phyloP scores from a whole-genome alignment of 1,140 invertebrate species.

The Neodiprion pinetum region DNA sequence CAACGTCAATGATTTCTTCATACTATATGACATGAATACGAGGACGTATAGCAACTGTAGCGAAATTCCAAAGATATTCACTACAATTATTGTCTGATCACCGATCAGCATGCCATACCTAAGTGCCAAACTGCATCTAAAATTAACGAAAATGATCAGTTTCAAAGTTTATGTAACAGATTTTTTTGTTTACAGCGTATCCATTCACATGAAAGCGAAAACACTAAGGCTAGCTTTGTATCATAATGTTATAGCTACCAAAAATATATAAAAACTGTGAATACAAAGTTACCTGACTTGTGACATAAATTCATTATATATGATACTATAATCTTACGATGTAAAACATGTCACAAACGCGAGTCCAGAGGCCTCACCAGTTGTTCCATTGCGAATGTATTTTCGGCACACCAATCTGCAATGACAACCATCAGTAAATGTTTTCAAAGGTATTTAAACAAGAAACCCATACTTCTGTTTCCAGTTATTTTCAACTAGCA shows the following conservation, averaged over 20 bases:
- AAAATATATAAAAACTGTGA: slow-evolving; percentile 12
- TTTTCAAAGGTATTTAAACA: slow-evolving; percentile 31
- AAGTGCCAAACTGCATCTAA: slow-evolving; percentile 72
- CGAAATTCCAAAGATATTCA: slow-evolving; percentile 72
- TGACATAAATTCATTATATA: slow-evolving; percentile 16
- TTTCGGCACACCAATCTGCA: slow-evolving; percentile 73
- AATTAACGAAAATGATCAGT: slow-evolving; percentile 24
- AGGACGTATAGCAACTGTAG: slow-evolving; percentile 71
- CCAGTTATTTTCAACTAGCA: too few species aligned
- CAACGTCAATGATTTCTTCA: slow-evolving; percentile 66
- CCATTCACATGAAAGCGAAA: slow-evolving; percentile 3
- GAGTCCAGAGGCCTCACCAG: slow-evolving; percentile 73
- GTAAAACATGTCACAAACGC: slow-evolving; percentile 79
- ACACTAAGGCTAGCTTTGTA: background rate
- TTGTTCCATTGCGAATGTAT: slow-evolving; percentile 70
- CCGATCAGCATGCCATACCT: slow-evolving; percentile 72
- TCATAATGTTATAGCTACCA: background rate
- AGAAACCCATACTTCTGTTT: slow-evolving; percentile 29
- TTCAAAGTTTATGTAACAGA: slow-evolving; percentile 12
- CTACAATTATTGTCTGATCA: slow-evolving; percentile 71
- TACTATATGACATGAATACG: slow-evolving; percentile 69
- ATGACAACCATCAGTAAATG: slow-evolving; percentile 44
- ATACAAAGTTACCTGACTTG: background rate
- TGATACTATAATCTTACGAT: slow-evolving; percentile 67
- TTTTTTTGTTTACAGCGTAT: background rate